phyloP scores from a whole-genome alignment of 2,888 invertebrate species.

The Pseudeuparius sepicola region DNA sequence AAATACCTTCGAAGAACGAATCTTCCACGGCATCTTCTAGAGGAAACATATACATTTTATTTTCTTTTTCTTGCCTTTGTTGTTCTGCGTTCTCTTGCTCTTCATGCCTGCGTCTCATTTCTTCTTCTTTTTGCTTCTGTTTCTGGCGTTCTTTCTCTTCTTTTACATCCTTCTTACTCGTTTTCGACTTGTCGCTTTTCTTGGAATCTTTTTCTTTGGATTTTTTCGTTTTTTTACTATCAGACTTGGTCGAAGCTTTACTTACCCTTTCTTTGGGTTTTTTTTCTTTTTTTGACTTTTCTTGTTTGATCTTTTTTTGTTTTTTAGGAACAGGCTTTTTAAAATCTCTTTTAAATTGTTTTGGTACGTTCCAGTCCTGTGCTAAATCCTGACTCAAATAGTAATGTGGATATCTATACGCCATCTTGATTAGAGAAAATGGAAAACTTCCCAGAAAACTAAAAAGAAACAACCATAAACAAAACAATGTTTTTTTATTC shows the following conservation, averaged over 20 bases:
- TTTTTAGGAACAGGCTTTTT: conserved; percentile 28
- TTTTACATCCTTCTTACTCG: conserved; percentile 20
- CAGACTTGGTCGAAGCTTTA: conserved; percentile 6
- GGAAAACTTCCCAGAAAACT: no score
- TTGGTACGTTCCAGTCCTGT: conserved; percentile 33
- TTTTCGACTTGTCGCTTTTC: conserved; percentile 19
- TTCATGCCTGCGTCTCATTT: conserved; percentile 23
- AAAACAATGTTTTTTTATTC: no score
- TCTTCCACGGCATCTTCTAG: no score
- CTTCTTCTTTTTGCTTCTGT: conserved; percentile 24
- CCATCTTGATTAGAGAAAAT: conserved; percentile 32
- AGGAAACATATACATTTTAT: conserved; percentile 14
- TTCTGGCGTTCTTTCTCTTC: conserved; percentile 24
- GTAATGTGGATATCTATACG: conserved; percentile 30
- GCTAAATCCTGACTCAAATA: conserved; percentile 34
- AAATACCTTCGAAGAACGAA: no score
- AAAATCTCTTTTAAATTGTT: conserved; percentile 31
- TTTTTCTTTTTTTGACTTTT: conserved; percentile 22
- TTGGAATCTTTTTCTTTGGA: conserved; percentile 23
- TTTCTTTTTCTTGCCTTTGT: conserved; percentile 24
- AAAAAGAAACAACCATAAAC: no score
- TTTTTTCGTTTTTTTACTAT: conserved; percentile 15
- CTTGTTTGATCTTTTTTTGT: conserved; percentile 24
- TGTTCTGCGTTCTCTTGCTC: conserved; percentile 24
- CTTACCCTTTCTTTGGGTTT: conserved; percentile 16